Evolutionary conservation across 2,113 vertebrate species (phyloP), one percentile per base, ranked within the genome.

Genomic region (Burhinus bistriatus): DNA sequence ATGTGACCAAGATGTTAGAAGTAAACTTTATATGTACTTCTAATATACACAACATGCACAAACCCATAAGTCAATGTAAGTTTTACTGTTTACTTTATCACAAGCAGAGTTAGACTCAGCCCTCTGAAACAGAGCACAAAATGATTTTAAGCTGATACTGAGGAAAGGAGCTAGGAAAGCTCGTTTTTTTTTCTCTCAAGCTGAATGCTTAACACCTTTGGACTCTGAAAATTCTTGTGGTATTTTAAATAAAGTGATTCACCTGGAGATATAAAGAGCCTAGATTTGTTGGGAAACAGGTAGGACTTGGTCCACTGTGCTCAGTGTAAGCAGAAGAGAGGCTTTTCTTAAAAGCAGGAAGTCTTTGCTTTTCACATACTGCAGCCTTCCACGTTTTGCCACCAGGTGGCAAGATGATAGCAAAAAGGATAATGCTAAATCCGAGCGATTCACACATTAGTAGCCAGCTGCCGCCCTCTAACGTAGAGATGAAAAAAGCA

Each of bases 341-440:
- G 10, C 14, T 47, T 11, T 44, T 25, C 64, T n/a, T 36, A 9
- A 22, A 51, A 68, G 40, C 83, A 12, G 17, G 15, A 44, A 76
- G 32, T 6, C 66, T 58, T 34, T 15, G 29, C 36, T 83, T 87
- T 51, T 5, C 68, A 29, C 61, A 30, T 3, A 58, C 68, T 40
- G 54, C 57, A 91, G 61, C 47, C 82, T 85, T 89, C 93, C 52
- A 7, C 27, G 22, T 82, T 78, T 81, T 71, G 92, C 94, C 94
- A 93, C 92, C 89, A 97, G 96, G 84, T 94, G 96, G 97, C 97
- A 95, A 97, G 88, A 75, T 44, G 71, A 47, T 79, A 69, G 40
- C 72, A 40, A 89, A 70, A 59, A 49, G 64, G n/a, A 57, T 9
- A 34, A 87, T 6, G 55, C 52, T 45, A 59, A 83, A 11, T 12